Conservation (phyloP, 2,113 vertebrate species). For the Hippocampus mohnikei region DNA sequence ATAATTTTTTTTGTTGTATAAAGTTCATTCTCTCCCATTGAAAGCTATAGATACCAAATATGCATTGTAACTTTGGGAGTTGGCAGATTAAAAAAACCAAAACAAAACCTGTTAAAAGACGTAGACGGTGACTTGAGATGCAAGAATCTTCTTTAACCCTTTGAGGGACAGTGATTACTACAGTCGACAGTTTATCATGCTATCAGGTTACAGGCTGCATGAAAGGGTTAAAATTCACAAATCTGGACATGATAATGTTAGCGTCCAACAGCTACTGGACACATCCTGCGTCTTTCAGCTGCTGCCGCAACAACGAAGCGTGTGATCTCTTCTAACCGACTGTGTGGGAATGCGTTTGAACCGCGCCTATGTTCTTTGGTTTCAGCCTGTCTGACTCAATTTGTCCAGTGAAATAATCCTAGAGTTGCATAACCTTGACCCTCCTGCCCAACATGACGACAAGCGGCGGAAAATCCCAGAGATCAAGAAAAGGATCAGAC, state of each 20-base stretch:
- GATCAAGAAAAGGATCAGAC: slow-evolving; percentile 56
- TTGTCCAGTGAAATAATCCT: slow-evolving; percentile 48
- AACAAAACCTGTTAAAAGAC: neutral
- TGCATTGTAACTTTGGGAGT: too few relatives aligned
- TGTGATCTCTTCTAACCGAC: neutral
- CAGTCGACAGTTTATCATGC: too few relatives aligned
- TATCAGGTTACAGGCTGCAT: too few relatives aligned
- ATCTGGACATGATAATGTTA: neutral
- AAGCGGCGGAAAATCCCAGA: slow-evolving; percentile 49
- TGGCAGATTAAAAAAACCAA: too few relatives aligned
- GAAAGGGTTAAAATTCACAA: neutral
- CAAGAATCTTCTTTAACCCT: neutral
- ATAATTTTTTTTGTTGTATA: too few relatives aligned
- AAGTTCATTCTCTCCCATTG: too few relatives aligned
- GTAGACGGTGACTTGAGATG: too few relatives aligned
- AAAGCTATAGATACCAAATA: too few relatives aligned
- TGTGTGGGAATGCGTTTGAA: slow-evolving; percentile 27
- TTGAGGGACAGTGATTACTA: too few relatives aligned
- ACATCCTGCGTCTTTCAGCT: neutral
- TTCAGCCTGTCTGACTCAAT: slow-evolving; percentile 58
- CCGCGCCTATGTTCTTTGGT: slow-evolving; percentile 22
- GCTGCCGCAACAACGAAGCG: neutral
- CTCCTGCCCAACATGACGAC: slow-evolving; percentile 31
- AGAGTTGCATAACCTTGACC: slow-evolving; percentile 56
- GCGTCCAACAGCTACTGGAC: neutral